Evolutionary conservation across 92 coral and sea anemone species (phyloP).

Genomic region (Siderastrea siderea): DNA sequence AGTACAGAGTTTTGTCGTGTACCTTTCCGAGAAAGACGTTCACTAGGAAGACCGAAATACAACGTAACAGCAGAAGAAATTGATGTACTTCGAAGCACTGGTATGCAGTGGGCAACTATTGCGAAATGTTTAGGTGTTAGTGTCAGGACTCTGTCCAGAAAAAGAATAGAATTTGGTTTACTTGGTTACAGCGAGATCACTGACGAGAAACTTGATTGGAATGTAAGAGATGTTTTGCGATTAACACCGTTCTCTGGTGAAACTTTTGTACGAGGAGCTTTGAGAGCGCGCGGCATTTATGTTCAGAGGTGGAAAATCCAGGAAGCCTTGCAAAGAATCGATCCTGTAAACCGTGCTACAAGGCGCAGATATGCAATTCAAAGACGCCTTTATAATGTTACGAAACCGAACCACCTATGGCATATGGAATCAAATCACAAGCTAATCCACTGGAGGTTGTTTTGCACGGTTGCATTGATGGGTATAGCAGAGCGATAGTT

Average conservation of each 20-base stretch:
- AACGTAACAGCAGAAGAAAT: slow-evolving; percentile 52
- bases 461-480: no score
- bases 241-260: slow-evolving; percentile 64
- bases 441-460: no score
- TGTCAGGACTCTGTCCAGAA: slow-evolving; percentile 47
- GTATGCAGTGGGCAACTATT: no score
- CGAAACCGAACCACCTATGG: no score
- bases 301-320: slow-evolving; percentile 45
- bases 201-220: slow-evolving; percentile 40
- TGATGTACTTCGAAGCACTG: slow-evolving; percentile 58
- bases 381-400: no score
- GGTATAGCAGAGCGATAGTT: no score
- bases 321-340: slow-evolving; percentile 40
- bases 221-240: slow-evolving; percentile 13
- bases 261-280: slow-evolving; percentile 57
- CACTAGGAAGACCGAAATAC: slow-evolving; percentile 58
- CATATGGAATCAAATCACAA: no score
- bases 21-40: slow-evolving; percentile 49
- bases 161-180: slow-evolving; percentile 50
- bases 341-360: slow-evolving; percentile 55
- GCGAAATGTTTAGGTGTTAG: slow-evolving; percentile 49
- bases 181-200: no score
- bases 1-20: slow-evolving; percentile 19
- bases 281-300: slow-evolving; percentile 36
- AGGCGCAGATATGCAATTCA: no score